Base-by-base conservation (phyloP, 53 echinoderm and acorn worm genomes). In the Zoroaster sp. region DNA sequence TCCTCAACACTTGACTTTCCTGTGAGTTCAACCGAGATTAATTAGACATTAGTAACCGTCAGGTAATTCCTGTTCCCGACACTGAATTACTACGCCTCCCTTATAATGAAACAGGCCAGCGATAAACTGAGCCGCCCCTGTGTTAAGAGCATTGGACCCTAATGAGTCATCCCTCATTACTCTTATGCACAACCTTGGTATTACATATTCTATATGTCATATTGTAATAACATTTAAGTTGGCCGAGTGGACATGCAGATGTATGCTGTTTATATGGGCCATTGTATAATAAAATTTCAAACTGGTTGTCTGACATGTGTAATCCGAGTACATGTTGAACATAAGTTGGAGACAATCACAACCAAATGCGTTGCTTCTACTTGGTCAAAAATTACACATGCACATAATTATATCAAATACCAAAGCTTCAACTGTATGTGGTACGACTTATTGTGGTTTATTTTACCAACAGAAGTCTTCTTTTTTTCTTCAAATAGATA, bases 81-180 rank as follows among this genome's bases (percentile, higher is more conserved):
- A n/a, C n/a, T 21, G 25, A 59, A 59, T 59, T 28, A 59, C 63
- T 59, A 28, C 10, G 30, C 63, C 63, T 28, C 63, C 63, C 28
- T 59, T n/a, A n/a, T 59, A 59, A 59, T 59, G 63, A 59, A 59
- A 59, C 28, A 85, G 85, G 67, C 85, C 85, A 85, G 70, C 35
- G 23, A 37, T 40, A 71, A 71, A 81, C 30, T 81, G 66, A 66
- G 66, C 67, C 44, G 36, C 40, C 55, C 36, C 78, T 30, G 66
- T 41, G 41, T 67, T 18, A 33, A 67, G 81, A 67, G 81, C 42
- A 42, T 43, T 67, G 45, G 81, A 54, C 15, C 13, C 36, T 63
- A 40, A 42, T 81, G 81, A 81, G 67, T 81, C 81, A 81, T 81
- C 67, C 14, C 17, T 42, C 81, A 81, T 81, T 66, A 4, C 32